Evolutionary conservation across 2,888 invertebrate species (phyloP).

Genomic region (Sycophila texana): DNA sequence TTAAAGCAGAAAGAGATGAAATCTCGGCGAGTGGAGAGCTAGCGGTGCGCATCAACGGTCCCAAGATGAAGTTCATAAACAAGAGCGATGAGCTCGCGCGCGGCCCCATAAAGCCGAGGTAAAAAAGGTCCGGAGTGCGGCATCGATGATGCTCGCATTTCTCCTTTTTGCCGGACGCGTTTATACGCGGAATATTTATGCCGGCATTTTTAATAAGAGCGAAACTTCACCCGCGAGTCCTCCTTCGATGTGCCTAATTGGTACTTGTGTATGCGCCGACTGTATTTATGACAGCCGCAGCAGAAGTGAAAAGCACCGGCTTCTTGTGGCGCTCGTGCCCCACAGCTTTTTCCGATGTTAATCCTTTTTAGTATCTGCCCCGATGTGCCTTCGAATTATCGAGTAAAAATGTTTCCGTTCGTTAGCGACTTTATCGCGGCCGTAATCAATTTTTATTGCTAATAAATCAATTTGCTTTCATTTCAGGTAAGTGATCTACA

Average conservation of each 20-base stretch:
- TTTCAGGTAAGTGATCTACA: no score
- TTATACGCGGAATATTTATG: constrained; percentile 23
- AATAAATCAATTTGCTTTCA: no score
- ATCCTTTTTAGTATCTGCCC: no score
- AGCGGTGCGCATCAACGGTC: no score
- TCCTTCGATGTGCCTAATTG: constrained; percentile 32
- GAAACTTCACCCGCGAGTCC: constrained; percentile 12
- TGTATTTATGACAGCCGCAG: constrained; percentile 20
- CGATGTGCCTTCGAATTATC: not conserved
- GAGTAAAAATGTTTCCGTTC: constrained; percentile 3
- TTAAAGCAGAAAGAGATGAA: no score
- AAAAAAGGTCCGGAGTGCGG: not conserved
- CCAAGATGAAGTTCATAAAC: constrained; percentile 14
- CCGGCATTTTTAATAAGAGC: constrained; percentile 14
- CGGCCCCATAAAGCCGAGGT: not conserved
- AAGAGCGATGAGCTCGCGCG: constrained; percentile 9
- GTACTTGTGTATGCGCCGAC: constrained; percentile 2
- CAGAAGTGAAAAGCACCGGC: constrained; percentile 6
- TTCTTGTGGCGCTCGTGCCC: no score
- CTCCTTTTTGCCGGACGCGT: not conserved
- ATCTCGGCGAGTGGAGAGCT: not conserved
- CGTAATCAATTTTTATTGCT: not conserved
- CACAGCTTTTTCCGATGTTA: no score
- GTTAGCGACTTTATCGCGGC: not conserved
- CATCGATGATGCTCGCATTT: constrained; percentile 7